A percentile compares a stretch with the other conserved stretches of the same genome.
Evolutionary conservation across 1,140 invertebrate genomes (phyloP).

Genomic region (Laupala kohalensis): DNA sequence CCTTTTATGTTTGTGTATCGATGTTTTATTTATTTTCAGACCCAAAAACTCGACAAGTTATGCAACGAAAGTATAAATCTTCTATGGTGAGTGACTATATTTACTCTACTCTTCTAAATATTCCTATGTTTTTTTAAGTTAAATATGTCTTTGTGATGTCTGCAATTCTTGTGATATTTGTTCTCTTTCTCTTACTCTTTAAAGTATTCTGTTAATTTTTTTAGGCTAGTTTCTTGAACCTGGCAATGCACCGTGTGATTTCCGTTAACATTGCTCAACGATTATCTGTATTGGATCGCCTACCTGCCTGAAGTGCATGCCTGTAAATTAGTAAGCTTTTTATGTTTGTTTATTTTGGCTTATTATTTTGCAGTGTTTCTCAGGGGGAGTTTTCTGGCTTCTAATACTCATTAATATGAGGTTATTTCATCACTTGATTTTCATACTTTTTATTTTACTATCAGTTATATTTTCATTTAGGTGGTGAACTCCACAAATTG

Average conservation of each 20-base stretch:
- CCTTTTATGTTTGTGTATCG: conserved; percentile 1
- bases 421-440: no score
- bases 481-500: no score
- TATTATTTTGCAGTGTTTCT: conserved; percentile 3
- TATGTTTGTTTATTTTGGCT: neutral
- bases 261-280: conserved; percentile 28
- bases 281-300: conserved; percentile 10
- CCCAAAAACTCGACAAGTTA: conserved; percentile 92
- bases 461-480: no score
- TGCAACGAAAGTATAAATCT: conserved; percentile 94
- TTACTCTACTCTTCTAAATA: conserved; percentile 9
- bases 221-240: conserved; percentile 41
- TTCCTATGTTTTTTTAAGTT: conserved; percentile 19
- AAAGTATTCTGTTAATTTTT: conserved; percentile 14
- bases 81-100: conserved; percentile 70
- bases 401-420: no score
- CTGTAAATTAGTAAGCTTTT: neutral
- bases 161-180: conserved; percentile 3
- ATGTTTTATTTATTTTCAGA: conserved; percentile 52
- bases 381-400: no score
- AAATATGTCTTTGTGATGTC: conserved; percentile 16
- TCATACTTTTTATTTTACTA: no score
- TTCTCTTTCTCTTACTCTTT: conserved; percentile 9
- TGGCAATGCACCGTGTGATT: conserved; percentile 48
- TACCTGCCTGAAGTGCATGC: conserved; percentile 13